phyloP scores from a whole-genome alignment of 2,888 invertebrate genomes.

The Thysanoteuthis rhombus region DNA sequence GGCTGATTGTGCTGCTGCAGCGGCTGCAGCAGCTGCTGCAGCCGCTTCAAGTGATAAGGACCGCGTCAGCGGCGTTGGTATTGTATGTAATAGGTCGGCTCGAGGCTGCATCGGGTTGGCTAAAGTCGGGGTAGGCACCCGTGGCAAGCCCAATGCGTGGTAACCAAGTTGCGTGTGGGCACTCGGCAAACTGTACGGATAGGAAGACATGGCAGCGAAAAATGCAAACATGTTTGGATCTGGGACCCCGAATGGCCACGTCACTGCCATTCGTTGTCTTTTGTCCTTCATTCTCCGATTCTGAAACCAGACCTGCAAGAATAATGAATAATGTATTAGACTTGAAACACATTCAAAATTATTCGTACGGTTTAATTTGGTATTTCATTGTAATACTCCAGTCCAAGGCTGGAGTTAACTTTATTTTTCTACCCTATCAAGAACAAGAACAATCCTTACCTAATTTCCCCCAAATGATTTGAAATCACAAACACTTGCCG shows the following conservation, averaged over 20 bases:
- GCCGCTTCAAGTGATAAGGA: constrained; percentile 1
- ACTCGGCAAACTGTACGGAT: constrained; percentile 47
- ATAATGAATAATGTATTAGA: too few relatives aligned
- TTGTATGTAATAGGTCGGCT: constrained; percentile 53
- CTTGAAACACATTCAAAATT: too few relatives aligned
- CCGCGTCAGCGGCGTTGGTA: constrained; percentile 27
- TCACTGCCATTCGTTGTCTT: constrained; percentile 90
- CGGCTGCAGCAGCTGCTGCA: not conserved
- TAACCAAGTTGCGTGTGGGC: constrained; percentile 21
- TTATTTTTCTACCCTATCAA: too few relatives aligned
- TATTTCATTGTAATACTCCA: too few relatives aligned
- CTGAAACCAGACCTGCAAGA: constrained; percentile 84
- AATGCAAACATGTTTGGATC: constrained; percentile 91
- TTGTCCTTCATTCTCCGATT: constrained; percentile 98
- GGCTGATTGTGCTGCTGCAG: not conserved
- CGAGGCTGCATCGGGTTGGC: constrained; percentile 84
- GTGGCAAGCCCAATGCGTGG: constrained; percentile 13
- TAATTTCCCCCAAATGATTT: too few relatives aligned
- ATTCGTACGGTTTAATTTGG: too few relatives aligned
- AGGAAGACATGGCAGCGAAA: constrained; percentile 76
- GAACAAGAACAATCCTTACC: too few relatives aligned
- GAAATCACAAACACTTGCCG: too few relatives aligned
- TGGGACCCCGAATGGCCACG: constrained; percentile 85
- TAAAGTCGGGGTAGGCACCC: constrained; percentile 73
- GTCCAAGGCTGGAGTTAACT: too few relatives aligned